phyloP scores from a whole-genome alignment of 53 echinoderm and acorn worm species.

The Astropecten irregularis region DNA sequence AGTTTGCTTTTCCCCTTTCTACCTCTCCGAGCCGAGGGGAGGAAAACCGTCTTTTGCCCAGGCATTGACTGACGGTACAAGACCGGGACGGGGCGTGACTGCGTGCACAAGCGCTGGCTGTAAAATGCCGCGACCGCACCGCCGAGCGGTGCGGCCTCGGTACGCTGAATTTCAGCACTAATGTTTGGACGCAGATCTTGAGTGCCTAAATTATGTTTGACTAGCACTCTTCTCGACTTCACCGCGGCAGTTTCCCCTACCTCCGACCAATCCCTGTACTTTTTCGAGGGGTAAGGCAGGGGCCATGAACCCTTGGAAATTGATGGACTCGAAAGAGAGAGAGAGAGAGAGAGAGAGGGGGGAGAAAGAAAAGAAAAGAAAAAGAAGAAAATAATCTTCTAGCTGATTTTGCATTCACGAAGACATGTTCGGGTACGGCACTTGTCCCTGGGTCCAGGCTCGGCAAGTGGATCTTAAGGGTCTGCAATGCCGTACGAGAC shows the following conservation, averaged over 20 bases:
- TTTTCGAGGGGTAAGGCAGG: constrained; percentile 29
- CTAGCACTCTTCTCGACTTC: constrained; percentile 38
- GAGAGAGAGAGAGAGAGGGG: too few species aligned
- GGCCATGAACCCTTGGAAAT: constrained; percentile 36
- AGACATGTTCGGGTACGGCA: background rate
- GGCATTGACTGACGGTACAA: background rate
- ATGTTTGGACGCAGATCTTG: constrained; percentile 30
- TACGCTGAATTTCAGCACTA: background rate
- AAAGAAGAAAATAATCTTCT: background rate
- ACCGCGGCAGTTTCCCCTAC: background rate
- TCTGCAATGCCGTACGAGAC: background rate
- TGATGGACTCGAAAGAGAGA: constrained; percentile 14
- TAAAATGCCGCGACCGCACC: background rate
- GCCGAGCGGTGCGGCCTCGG: background rate
- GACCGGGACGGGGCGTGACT: constrained; percentile 8
- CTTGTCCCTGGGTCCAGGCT: constrained; percentile 1
- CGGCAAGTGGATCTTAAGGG: constrained; percentile 41
- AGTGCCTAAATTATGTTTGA: constrained; percentile 53
- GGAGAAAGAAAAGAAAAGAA: too few species aligned
- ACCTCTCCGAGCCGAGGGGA: too few species aligned
- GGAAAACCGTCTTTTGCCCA: too few species aligned
- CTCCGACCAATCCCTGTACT: constrained; percentile 21
- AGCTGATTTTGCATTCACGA: constrained; percentile 23
- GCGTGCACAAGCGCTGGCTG: background rate
- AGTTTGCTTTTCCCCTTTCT: background rate